Evolutionary conservation across 2,888 invertebrate species (phyloP).

Genomic region (Leucophenga maculata): DNA sequence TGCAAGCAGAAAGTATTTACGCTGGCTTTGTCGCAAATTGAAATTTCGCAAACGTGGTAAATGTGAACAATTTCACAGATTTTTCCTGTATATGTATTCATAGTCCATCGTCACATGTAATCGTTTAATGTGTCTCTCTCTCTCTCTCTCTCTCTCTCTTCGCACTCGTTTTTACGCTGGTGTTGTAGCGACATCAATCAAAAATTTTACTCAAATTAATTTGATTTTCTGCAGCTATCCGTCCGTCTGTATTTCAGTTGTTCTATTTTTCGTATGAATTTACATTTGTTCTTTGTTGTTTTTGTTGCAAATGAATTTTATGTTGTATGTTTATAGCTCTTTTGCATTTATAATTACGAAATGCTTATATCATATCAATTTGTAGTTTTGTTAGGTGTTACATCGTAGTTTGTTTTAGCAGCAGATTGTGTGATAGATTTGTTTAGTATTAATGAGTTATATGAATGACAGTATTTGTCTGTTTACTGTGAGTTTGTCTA

Average conservation of each 20-base stretch:
- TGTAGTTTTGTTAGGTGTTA: no score
- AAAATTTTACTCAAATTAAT: constrained; percentile 7
- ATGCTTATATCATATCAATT: no score
- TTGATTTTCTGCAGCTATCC: constrained; percentile 9
- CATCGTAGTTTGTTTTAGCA: no score
- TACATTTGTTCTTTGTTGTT: constrained; percentile 4
- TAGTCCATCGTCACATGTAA: no score
- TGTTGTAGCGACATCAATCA: constrained; percentile 17
- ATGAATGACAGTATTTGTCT: no score
- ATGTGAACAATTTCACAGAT: background rate
- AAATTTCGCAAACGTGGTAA: constrained; percentile 31
- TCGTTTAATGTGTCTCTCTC: background rate
- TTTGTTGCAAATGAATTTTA: background rate
- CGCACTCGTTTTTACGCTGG: background rate
- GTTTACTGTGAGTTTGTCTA: no score
- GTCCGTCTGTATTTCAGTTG: background rate
- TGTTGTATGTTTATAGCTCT: no score
- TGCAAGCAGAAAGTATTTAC: constrained; percentile 28
- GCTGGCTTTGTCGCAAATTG: constrained; percentile 38
- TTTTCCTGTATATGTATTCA: background rate
- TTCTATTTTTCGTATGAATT: no score
- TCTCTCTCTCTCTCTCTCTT: background rate
- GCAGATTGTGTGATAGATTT: no score
- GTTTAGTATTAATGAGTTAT: no score
- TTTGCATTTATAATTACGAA: no score